phyloP scores from a whole-genome alignment of 2,113 vertebrate species.

The Donacobius atricapilla region DNA sequence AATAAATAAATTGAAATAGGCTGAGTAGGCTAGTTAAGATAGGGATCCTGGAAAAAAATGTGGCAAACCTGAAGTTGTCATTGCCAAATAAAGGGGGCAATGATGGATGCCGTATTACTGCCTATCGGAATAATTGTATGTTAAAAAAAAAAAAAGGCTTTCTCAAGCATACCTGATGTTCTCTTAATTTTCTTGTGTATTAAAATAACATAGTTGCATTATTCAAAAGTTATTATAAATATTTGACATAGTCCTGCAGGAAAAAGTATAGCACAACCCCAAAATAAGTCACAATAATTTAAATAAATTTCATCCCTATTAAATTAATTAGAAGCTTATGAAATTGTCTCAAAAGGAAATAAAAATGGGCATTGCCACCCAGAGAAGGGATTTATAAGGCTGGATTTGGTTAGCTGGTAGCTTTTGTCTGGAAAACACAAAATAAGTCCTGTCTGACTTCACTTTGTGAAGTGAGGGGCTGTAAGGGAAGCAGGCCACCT shows the following conservation, averaged over 20 bases:
- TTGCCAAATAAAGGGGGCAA: not conserved
- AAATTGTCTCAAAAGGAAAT: not conserved
- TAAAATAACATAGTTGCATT: not conserved
- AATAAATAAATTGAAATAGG: not conserved
- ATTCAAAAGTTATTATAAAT: not conserved
- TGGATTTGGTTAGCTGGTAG: not conserved
- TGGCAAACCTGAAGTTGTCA: not conserved
- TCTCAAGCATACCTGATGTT: not conserved
- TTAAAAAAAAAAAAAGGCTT: not conserved
- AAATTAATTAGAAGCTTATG: not conserved
- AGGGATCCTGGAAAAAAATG: not conserved
- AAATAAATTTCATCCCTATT: not conserved
- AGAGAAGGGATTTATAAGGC: not conserved
- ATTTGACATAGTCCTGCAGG: not conserved
- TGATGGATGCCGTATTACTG: not conserved
- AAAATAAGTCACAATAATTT: not conserved
- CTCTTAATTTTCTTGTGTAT: not conserved
- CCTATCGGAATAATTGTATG: not conserved
- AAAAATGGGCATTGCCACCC: not conserved
- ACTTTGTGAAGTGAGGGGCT: not conserved
- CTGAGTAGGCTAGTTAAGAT: not conserved
- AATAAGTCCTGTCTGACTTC: not conserved
- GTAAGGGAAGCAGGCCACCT: not conserved
- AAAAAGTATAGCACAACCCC: not conserved
- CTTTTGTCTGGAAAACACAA: not conserved